Percentiles rank a stretch among this genome's conserved stretches.
Conservation (phyloP, 2,888 invertebrate species). For the Lucinisca nassula region DNA sequence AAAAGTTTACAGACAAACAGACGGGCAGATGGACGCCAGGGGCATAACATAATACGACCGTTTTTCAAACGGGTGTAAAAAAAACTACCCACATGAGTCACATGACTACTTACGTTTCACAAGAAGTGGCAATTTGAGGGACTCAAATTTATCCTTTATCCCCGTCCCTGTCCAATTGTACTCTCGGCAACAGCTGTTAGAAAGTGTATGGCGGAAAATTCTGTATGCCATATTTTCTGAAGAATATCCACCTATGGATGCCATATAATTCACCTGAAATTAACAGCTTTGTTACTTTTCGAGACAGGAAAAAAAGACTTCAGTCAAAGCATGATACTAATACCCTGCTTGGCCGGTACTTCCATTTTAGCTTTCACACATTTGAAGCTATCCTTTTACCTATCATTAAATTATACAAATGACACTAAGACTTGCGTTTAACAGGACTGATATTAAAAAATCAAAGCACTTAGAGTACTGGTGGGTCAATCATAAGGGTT, state of each 20-base stretch:
- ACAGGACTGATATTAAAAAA: not conserved
- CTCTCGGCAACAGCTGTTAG: not conserved
- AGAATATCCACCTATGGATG: not conserved
- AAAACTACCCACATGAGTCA: not conserved
- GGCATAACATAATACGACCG: too few relatives aligned
- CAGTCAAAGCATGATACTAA: not conserved
- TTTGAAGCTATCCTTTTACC: not conserved
- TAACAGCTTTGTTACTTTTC: not conserved
- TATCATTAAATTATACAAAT: not conserved
- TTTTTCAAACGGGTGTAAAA: too few relatives aligned
- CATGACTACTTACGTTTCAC: slow-evolving; percentile 15
- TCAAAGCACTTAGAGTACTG: not conserved
- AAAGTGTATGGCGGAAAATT: not conserved
- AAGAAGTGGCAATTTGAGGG: not conserved
- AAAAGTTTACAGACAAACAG: too few relatives aligned
- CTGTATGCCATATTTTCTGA: not conserved
- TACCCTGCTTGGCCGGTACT: not conserved
- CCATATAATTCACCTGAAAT: not conserved
- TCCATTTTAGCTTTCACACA: not conserved
- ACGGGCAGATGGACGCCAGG: too few relatives aligned
- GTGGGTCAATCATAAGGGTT: not conserved
- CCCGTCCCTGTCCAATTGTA: slow-evolving; percentile 10
- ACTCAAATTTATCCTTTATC: not conserved
- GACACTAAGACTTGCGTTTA: not conserved
- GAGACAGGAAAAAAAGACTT: not conserved